Evolutionary conservation across 2,888 invertebrate genomes (phyloP), one percentile per base, ranked within the genome.

Genomic region (Acleris literana): DNA sequence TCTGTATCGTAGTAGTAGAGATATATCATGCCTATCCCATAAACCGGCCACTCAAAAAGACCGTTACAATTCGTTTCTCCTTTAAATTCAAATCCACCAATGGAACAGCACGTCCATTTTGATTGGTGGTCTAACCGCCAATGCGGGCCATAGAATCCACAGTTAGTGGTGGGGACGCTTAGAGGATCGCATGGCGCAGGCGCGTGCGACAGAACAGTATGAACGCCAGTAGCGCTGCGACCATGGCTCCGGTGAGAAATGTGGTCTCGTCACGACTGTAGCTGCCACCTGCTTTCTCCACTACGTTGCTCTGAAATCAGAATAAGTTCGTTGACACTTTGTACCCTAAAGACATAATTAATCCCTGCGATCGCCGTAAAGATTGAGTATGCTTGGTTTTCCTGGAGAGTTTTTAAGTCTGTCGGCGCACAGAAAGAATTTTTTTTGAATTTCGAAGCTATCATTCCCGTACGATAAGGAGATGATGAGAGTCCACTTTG

Each of bases 141-240:
- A 51, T 62, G 52, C 33, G 57, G 57, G 56, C 3, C 7, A 5
- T 7, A 44, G 22, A 13, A 62, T 53, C 57, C 62, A 51, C 49
- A 33, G 43, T 11, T 1, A 16, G 17, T 46, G 22, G 29, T 43
- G 69, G 55, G 71, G 74, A 72, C 76, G 76, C 70, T 81, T 89
- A 90, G 33, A 86, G 78, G 2, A 90, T 66, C 6, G 87, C 75
- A 56, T 89, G 85, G 13, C 92, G 90, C 52, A 91, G 65, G 0
- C 92, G 85, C 16, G 82, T 80, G 49, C 92, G 86, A 29, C 90
- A 92, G 70, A 89, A 92, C 2, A 92, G 71, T 1, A 91, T 70
- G 59, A 92, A 91, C 0, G 92, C 92, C 60, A 92, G 74, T 22
- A 92, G 69, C 0, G 90, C 92, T 0, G 92, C 92, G 4, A 92